Percentiles rank a stretch among this genome's conserved stretches.
Conservation (phyloP, 2,113 vertebrate species). For the Corythornis vintsioides region DNA sequence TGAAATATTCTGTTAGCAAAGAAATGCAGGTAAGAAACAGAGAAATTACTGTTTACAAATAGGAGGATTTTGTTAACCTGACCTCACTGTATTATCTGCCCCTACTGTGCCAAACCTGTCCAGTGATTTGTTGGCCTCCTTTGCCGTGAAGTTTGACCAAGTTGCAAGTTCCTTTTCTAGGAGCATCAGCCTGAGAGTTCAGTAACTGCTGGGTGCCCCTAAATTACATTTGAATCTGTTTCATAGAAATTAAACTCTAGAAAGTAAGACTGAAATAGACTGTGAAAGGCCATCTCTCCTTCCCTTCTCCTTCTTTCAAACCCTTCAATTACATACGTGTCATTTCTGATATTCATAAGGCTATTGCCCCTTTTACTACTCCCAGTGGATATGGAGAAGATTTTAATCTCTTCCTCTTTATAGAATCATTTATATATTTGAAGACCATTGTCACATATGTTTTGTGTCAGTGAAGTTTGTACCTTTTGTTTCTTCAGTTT, state of each 20-base stretch:
- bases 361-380: not conserved
- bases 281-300: not conserved
- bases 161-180: not conserved
- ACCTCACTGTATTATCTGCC: not conserved
- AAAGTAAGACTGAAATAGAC: not conserved
- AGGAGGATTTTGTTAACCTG: not conserved
- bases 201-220: not conserved
- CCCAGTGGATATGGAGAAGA: not conserved
- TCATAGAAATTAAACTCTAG: not conserved
- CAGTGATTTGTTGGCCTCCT: not conserved
- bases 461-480: not conserved
- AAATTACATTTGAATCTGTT: not conserved
- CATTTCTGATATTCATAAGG: not conserved
- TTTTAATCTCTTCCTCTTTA: not conserved
- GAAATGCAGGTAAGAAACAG: slow-evolving; percentile 82
- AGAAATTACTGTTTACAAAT: not conserved
- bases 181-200: not conserved
- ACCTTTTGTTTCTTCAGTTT: not conserved
- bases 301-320: not conserved
- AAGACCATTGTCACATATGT: not conserved
- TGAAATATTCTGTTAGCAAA: slow-evolving; percentile 71
- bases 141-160: not conserved
- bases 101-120: not conserved
- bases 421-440: not conserved
- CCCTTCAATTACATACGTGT: not conserved